Evolutionary conservation across 2,888 invertebrate species (phyloP), one percentile per base, ranked within the genome.

Genomic region (Drosophila suboccidentalis): DNA sequence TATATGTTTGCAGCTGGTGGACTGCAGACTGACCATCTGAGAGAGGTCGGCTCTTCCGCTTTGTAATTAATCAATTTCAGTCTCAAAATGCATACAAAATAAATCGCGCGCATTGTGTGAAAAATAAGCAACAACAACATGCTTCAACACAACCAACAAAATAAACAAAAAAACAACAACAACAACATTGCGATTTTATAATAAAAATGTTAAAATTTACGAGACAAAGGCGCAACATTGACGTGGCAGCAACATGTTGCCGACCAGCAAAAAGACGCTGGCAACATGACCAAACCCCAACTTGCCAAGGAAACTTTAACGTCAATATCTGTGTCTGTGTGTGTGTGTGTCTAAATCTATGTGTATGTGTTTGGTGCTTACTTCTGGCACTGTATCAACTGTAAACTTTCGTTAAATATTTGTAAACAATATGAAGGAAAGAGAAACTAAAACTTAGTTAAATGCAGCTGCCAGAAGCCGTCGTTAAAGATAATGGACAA

Each of bases 211-310:
- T 80, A 39, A 80, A 75, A 83, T 85, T 80, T 87, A 82, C 77
- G 88, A 87, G 86, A 82, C 83, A 87, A 83, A 83, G 82, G 83
- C 83, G 78, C 70, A 85, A 85, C 72, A 80, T 71, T 87, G 83
- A 83, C 83, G 80, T 72, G 78, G 51, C 67, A 41, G 65, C 80
- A 77, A 85, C 85, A 79, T 87, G 87, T 83, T 80, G 83, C 73
- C 66, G 53, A 22, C 47, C 57, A 61, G 65, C 41, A 60, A 54
- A 29, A 22, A 59, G 50, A 43, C 53, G 46, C 46, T 22, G 38
- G 36, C 43, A 62, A 63, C 49, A 46, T 15, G 49, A 36, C 34
- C 43, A 15, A 41, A 22, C 17, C n/a, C 62, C 71, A 72, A 72
- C 62, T 54, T 50, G 54, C 44, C 46, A 54, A 54, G 63, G 50